These are phyloP conservation scores for Capromys pilorides DNA, from an alignment of 2,797 vertebrate genomes.

Conservation along the genomic window DNA sequence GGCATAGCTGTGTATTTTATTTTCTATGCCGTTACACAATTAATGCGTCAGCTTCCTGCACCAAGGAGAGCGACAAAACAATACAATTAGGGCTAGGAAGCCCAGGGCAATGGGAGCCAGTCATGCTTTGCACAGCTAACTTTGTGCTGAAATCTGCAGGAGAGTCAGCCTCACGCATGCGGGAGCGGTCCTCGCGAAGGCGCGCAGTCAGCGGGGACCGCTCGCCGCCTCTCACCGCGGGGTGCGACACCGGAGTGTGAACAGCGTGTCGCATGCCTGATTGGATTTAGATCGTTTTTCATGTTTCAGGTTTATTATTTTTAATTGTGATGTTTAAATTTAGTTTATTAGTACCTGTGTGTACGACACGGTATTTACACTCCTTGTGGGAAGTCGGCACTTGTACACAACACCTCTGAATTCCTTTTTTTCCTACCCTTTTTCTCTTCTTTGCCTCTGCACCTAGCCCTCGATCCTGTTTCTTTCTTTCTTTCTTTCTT, in stretches of 20 bases:
- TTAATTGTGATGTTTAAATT: background rate
- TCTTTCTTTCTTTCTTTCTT: background rate
- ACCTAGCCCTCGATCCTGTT: background rate
- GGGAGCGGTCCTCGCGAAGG: conserved; percentile 15
- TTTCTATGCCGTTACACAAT: conserved; percentile 63
- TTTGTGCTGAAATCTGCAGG: conserved; percentile 26
- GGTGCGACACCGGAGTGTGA: background rate
- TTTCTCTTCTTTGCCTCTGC: background rate
- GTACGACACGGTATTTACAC: background rate
- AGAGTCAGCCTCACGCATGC: conserved; percentile 41
- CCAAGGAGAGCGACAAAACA: conserved; percentile 63
- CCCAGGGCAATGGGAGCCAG: conserved; percentile 67
- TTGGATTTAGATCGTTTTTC: conserved; percentile 61
- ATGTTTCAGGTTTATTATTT: background rate
- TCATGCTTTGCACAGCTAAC: conserved; percentile 49
- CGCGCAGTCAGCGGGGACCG: background rate
- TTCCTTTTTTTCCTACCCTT: background rate
- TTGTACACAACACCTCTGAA: background rate
- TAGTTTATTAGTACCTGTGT: background rate
- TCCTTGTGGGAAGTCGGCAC: background rate
- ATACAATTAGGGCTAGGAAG: conserved; percentile 73
- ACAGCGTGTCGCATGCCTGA: background rate
- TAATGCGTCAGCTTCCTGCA: conserved; percentile 72
- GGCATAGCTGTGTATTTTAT: conserved; percentile 70
- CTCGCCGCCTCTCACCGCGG: conserved; percentile 45